phyloP scores from a whole-genome alignment of 2,797 vertebrate species.

The Lacerta agilis region DNA sequence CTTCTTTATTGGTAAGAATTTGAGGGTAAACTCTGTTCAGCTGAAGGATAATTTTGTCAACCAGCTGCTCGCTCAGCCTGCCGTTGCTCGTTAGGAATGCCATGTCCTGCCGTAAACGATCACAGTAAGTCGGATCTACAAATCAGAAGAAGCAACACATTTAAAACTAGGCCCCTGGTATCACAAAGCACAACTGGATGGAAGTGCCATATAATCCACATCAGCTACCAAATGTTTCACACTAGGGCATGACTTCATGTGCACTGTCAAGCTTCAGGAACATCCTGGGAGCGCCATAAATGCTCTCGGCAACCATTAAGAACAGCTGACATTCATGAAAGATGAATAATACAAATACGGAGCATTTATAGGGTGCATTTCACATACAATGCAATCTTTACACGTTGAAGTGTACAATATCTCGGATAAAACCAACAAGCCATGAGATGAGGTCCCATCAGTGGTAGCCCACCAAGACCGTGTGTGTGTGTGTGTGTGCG shows the following conservation, averaged over 20 bases:
- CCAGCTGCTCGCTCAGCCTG: constrained; percentile 87
- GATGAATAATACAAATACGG: neutral
- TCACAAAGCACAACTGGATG: constrained; percentile 10
- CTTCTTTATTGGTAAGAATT: constrained; percentile 94
- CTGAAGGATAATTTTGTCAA: constrained; percentile 95
- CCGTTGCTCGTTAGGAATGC: constrained; percentile 85
- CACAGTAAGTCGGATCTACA: constrained; percentile 81
- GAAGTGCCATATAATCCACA: neutral
- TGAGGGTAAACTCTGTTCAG: constrained; percentile 97
- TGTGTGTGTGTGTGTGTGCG: too few relatives aligned
- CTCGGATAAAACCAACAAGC: too few relatives aligned
- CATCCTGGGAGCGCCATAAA: neutral
- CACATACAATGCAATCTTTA: neutral
- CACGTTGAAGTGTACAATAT: neutral
- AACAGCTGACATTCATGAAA: neutral
- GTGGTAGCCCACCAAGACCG: too few relatives aligned
- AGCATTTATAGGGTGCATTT: neutral
- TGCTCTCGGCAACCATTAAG: neutral
- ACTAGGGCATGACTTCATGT: neutral
- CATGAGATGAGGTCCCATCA: too few relatives aligned
- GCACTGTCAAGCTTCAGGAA: neutral
- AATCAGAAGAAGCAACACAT: neutral
- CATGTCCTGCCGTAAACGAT: constrained; percentile 89
- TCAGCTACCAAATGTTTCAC: neutral
- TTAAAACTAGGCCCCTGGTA: constrained; percentile 21